A percentile compares a stretch with the other conserved stretches of the same genome.
phyloP scores from a whole-genome alignment of 35 echinoderm and acorn worm species.

The Apostichopus japonicus region DNA sequence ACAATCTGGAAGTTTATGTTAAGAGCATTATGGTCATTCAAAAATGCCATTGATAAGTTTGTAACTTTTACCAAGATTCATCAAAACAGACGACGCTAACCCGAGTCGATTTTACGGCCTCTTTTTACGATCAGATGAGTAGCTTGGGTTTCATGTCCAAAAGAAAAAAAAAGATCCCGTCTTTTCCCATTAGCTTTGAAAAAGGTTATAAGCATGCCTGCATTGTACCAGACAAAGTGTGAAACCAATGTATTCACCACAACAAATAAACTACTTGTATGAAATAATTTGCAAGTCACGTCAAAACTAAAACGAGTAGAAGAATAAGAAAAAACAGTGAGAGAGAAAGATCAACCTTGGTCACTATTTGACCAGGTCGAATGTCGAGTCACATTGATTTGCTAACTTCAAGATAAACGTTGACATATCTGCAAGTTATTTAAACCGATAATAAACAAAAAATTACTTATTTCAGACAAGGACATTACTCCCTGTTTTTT shows the following conservation, averaged over 20 bases:
- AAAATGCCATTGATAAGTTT: not conserved
- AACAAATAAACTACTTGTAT: slow-evolving; percentile 5
- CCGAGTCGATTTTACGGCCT: not conserved
- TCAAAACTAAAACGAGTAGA: not conserved
- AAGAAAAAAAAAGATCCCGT: not conserved
- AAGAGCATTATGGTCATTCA: not conserved
- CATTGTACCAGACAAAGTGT: not conserved
- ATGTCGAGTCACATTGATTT: slow-evolving; percentile 1
- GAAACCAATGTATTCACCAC: not conserved
- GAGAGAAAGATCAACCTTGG: not conserved
- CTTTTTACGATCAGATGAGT: slow-evolving; percentile 1
- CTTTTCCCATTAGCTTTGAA: slow-evolving; percentile 4
- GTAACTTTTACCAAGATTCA: not conserved
- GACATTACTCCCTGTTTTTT: not conserved
- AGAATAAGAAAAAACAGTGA: not conserved
- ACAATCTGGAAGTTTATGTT: not conserved
- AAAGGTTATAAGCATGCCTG: not conserved
- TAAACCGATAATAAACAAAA: slow-evolving; percentile 1
- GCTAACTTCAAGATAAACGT: not conserved
- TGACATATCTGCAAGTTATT: slow-evolving; percentile 16
- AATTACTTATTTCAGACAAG: not conserved
- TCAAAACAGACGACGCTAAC: not conserved
- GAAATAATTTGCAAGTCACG: not conserved
- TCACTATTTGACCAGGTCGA: slow-evolving; percentile 13
- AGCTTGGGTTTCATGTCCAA: not conserved